Evolutionary conservation across 1,140 invertebrate species (phyloP), one percentile per base, ranked within the genome.

Genomic region (Brachionus asplanchnoidis): DNA sequence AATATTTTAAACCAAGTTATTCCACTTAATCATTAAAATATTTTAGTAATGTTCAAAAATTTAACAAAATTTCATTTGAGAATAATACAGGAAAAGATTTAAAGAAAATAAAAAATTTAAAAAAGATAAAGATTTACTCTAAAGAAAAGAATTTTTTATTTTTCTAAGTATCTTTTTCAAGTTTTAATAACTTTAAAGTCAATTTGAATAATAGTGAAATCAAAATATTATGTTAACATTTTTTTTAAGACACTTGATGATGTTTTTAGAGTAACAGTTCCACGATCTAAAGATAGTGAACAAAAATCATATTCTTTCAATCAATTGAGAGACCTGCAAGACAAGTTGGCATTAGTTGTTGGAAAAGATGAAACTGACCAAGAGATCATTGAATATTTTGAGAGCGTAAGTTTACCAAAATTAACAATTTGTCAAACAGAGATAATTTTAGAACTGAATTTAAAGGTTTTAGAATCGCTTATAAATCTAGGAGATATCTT

Each of bases 301-400:
- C 17, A 75, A 60, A 68, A 84, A 75, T 42, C 20, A 0, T 68
- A 73, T 79, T 85, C 77, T 20, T 87, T 86, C 83, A 77, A 87
- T 44, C 85, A 88, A 75, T 84, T 88, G 20, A 85, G 86, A 28
- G 88, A 89, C 66, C 82, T 89, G 8, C 88, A 89, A 86, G 88
- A 88, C 66, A 86, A 87, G 84, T 85, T 89, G 17, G 88, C 88
- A 87, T 75, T 89, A 60, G 88, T 89, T 50, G 88, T 88, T 70
- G 88, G 88, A 11, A 87, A 87, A 85, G 87, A 87, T 79, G 87
- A 87, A 65, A 85, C 86, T 26, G 86, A 86, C 40, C 87, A 87
- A 50, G 86, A 87, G 36, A 85, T 87, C 77, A 87, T 89, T 3
- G 87, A 87, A 28, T 85, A 83, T 46, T 89, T 88, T 70, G 87